Evolutionary conservation across 64 coral and sea anemone species (phyloP), one percentile per base, ranked within the genome.

Genomic region (Pachyseris speciosa): DNA sequence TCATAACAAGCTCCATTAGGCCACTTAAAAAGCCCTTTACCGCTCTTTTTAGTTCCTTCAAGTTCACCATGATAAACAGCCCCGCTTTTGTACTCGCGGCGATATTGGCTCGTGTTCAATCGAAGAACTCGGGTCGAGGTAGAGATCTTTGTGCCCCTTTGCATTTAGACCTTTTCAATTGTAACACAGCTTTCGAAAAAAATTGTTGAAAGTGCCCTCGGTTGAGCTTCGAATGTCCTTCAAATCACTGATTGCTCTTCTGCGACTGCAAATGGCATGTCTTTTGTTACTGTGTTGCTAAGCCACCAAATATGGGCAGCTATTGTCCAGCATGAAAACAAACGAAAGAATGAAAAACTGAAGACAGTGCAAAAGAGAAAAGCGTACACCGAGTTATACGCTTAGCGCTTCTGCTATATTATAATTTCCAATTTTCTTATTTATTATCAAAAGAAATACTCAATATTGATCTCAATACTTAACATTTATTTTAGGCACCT

Each of bases 1-100:
- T 95, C 90, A 63, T 99, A 99, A 71, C 97, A 93, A 83, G 94
- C 90, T 34, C 97, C 97, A 64, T 93, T 99, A 42, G 97, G 93
- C 97, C 97, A 99, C 52, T 90, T 89, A 61, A 99, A 99, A 39
- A 95, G 59, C 0, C 97, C 97, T 73, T 73, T 69, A 0, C 97
- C 97, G 22, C 80, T 93, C 39, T 89, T 95, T 72, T 99, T 99
- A 11, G 83, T 93, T 9, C 95, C 95, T 5, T 93, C 90, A 9
- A 97, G 79, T 72, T 93, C 86, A 7, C 95, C 95, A 55, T 96
- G 95, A 84, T 96, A 96, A 22, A 96, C 95, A 11, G 95, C 95
- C 0, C 95, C 95, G 33, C 95, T 96, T 59, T 91, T 96, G 53
- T 96, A 96, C 42, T 96, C 91, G 30, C 95, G 72, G 12, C 95